These are phyloP conservation scores for Lithobius niger DNA, from an alignment of 1,140 invertebrate species.

Conservation along the genomic window DNA sequence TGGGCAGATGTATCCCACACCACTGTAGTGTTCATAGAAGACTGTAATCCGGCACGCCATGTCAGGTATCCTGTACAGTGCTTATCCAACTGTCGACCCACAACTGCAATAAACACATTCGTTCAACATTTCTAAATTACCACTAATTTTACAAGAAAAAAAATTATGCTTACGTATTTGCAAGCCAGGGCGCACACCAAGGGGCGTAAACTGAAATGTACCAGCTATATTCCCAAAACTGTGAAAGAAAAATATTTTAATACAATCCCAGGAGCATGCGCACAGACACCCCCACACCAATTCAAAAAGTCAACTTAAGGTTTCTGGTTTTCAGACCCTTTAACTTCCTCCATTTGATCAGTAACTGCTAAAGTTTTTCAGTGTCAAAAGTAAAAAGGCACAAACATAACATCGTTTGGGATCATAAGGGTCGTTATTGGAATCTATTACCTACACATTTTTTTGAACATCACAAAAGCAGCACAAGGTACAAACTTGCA, in stretches of 20 bases:
- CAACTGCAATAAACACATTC: slow-evolving; percentile 39
- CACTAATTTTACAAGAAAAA: background rate
- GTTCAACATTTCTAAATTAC: slow-evolving; percentile 23
- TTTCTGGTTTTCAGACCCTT: too few relatives aligned
- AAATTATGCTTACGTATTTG: slow-evolving; percentile 47
- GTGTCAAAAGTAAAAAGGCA: too few relatives aligned
- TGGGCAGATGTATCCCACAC: slow-evolving; percentile 54
- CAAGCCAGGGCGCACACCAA: slow-evolving; percentile 53
- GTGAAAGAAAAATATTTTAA: slow-evolving; percentile 14
- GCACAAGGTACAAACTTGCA: too few relatives aligned
- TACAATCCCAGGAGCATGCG: too few relatives aligned
- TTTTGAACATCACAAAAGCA: too few relatives aligned
- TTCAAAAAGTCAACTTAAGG: too few relatives aligned
- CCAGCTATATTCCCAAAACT: slow-evolving; percentile 55
- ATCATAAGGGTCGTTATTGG: too few relatives aligned
- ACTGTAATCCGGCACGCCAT: slow-evolving; percentile 55
- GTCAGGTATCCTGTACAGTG: slow-evolving; percentile 75
- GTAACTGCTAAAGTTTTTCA: too few relatives aligned
- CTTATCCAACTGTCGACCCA: slow-evolving; percentile 69
- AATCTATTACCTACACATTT: too few relatives aligned
- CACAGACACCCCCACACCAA: too few relatives aligned
- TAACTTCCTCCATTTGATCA: too few relatives aligned
- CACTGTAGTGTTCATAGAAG: slow-evolving; percentile 61
- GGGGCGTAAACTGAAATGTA: slow-evolving; percentile 51
- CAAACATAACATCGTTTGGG: too few relatives aligned